Conservation (phyloP, 2,113 vertebrate genomes). For the Recurvirostra avosetta region DNA sequence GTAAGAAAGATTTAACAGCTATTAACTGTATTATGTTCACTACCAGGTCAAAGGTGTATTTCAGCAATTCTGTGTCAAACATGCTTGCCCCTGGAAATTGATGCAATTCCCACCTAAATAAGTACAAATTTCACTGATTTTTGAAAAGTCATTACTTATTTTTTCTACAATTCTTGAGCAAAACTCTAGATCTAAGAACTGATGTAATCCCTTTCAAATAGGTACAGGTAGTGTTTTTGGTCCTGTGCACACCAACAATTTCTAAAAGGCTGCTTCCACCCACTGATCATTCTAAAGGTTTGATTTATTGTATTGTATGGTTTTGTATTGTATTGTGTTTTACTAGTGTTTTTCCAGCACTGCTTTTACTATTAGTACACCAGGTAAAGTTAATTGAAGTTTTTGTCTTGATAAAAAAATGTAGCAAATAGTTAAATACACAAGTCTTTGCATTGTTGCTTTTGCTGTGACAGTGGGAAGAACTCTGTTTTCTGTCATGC, state of each 20-base stretch:
- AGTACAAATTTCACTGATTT: neutral
- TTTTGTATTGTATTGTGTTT: neutral
- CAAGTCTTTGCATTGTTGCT: neutral
- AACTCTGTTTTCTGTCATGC: neutral
- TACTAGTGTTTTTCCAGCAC: neutral
- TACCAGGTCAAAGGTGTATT: neutral
- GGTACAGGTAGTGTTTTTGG: neutral
- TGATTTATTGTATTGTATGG: neutral
- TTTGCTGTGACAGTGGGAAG: neutral
- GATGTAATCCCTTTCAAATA: fast-evolving
- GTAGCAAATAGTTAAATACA: neutral
- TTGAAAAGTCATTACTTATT: neutral
- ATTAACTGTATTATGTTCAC: neutral
- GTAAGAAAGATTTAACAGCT: neutral
- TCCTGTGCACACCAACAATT: neutral
- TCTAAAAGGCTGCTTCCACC: neutral
- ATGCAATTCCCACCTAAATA: neutral
- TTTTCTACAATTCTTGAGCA: neutral
- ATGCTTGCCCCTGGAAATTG: neutral
- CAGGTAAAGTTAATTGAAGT: neutral
- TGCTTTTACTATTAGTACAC: neutral
- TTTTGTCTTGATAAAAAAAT: neutral
- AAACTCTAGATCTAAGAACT: neutral
- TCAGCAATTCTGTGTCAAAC: neutral
- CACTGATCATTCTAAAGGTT: neutral